phyloP scores from a whole-genome alignment of 2,797 vertebrate genomes.

The Myotis planiceps region DNA sequence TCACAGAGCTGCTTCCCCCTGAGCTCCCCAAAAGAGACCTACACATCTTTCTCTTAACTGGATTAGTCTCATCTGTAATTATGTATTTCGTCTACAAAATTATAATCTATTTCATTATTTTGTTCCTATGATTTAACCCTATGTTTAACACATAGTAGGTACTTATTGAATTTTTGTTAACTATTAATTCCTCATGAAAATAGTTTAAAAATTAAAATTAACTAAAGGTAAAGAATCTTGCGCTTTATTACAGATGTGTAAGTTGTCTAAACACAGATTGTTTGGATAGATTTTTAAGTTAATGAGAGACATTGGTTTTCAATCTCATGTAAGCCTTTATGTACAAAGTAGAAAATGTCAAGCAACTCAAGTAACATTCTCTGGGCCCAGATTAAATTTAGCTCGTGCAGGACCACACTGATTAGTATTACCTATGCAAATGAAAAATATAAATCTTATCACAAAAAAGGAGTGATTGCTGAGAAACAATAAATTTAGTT shows the following conservation, averaged over 20 bases:
- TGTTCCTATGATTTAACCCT: conserved; percentile 3
- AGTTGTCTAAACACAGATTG: conserved; percentile 26
- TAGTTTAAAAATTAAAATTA: conserved; percentile 30
- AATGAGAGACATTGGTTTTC: neutral
- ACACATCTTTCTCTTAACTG: neutral
- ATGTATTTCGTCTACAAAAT: neutral
- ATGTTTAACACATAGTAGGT: neutral
- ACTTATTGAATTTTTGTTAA: neutral
- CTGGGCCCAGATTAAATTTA: conserved; percentile 67
- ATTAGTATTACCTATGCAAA: conserved; percentile 73
- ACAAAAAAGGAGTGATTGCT: conserved; percentile 26
- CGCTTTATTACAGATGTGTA: neutral
- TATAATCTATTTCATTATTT: conserved; percentile 1
- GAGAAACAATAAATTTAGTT: conserved; percentile 64
- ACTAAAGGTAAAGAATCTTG: conserved; percentile 38
- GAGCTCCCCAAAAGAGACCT: neutral
- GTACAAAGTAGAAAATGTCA: conserved; percentile 46
- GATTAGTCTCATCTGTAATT: neutral
- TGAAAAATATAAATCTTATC: conserved; percentile 60
- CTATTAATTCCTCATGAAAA: conserved; percentile 20
- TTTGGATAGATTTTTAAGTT: conserved; percentile 43
- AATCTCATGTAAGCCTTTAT: conserved; percentile 42
- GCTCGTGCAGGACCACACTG: conserved; percentile 75
- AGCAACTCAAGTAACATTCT: conserved; percentile 51
- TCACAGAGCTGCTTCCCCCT: neutral